Base-by-base conservation (phyloP, 2,113 vertebrate genomes). In the Psilopsiagon aurifrons region DNA sequence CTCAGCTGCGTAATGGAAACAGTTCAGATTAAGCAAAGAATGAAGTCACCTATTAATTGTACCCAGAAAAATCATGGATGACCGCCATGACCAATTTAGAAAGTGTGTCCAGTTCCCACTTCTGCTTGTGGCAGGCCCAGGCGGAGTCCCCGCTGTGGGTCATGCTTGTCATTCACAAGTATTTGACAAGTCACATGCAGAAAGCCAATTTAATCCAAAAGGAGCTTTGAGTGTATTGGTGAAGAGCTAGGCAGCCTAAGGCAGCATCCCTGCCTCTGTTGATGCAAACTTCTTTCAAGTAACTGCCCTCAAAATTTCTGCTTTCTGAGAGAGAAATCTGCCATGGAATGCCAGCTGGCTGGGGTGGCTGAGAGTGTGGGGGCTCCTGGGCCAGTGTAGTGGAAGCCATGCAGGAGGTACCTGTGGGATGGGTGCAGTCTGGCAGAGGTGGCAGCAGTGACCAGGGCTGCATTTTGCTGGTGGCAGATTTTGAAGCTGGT, bases 21-120 rank as follows among this genome's bases (percentile, higher is more conserved):
- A 49, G 87, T 74, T 83, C 74, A 80, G 83, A 90, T 94, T 95
- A 93, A 81, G 86, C 27, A 90, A 88, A 84, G 76, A 82, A 91
- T 97, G 95, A 95, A 88, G 92, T 95, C 80, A 95, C 81, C 88
- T 88, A 47, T 60, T 71, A 87, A 91, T 68, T 95, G 88, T 82
- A 76, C 31, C 62, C 66, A 66, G 64, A 81, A 93, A 95, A 94
- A 75, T 17, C 19, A 10, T 52, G 77, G 81, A 35, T 4, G 13
- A 25, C 41, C 7, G 4, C n/a, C 33, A 64, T 8, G 68, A 81
- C 60, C 43, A 35, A 68, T 71, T 79, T 75, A 73, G 76, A 95
- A 94, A 90, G n/a, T 13, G 35, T 33, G 41, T 82, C 57, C 79
- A 73, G 47, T 16, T 93, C 80, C 63, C n/a, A 8, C 9, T 90